These are phyloP conservation scores for Trisateles emortualis DNA, from an alignment of 2,888 invertebrate species.

Conservation along the genomic window DNA sequence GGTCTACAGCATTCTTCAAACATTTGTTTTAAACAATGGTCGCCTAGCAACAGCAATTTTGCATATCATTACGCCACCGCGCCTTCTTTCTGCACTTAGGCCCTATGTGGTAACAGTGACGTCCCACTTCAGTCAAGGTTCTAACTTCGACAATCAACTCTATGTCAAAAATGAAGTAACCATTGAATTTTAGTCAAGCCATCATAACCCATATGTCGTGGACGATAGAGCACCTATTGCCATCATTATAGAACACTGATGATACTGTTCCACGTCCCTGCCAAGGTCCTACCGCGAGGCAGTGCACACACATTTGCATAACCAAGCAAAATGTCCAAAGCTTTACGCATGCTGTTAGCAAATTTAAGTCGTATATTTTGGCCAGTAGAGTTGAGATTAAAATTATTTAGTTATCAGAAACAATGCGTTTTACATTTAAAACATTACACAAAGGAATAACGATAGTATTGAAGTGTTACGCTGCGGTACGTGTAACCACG, in stretches of 20 bases:
- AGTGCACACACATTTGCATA: conserved; percentile 72
- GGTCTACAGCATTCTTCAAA: conserved; percentile 46
- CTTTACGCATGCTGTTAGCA: conserved; percentile 15
- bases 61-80: conserved; percentile 68
- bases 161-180: conserved; percentile 50
- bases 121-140: conserved; percentile 84
- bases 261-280: conserved; percentile 76
- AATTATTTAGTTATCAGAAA: conserved; percentile 13
- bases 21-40: conserved; percentile 46
- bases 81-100: conserved; percentile 80
- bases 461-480: conserved; percentile 71
- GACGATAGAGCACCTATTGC: conserved; percentile 31
- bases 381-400: conserved; percentile 31
- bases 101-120: conserved; percentile 80
- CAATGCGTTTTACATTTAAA: conserved; percentile 43
- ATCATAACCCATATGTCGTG: conserved; percentile 32
- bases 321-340: conserved; percentile 56
- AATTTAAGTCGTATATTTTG: conserved; percentile 38
- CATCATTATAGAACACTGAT: conserved; percentile 53
- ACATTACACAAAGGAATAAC: conserved; percentile 64
- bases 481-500: conserved; percentile 71
- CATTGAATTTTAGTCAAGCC: conserved; percentile 3
- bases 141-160: conserved; percentile 63
- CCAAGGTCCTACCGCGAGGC: conserved; percentile 74
- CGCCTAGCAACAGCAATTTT: conserved; percentile 63